Conservation (phyloP, 2,113 vertebrate genomes). For the Cyphomyrus discorhynchus region DNA sequence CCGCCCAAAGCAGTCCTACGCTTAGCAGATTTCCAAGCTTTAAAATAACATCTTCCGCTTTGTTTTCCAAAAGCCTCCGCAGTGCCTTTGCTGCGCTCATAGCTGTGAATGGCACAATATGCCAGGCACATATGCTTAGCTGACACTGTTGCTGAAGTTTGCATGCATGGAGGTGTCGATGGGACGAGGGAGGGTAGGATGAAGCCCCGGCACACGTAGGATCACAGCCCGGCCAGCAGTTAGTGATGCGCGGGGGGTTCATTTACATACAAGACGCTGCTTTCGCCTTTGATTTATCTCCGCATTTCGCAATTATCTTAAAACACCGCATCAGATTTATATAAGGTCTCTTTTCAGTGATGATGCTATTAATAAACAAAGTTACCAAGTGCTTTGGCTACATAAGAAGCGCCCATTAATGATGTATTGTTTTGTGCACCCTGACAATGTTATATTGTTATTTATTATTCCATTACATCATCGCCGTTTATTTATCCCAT, state of each 20-base stretch:
- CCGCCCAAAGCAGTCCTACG: not conserved
- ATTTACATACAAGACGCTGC: constrained; percentile 24
- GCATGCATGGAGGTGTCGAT: not conserved
- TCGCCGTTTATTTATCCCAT: constrained; percentile 32
- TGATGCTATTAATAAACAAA: constrained; percentile 30
- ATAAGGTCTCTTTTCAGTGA: constrained; percentile 25
- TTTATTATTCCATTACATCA: constrained; percentile 38
- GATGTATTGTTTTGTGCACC: constrained; percentile 39
- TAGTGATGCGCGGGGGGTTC: not conserved
- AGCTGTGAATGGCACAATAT: not conserved
- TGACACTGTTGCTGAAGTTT: not conserved
- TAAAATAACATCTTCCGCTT: not conserved
- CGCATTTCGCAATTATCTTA: constrained; percentile 25
- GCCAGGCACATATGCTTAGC: not conserved
- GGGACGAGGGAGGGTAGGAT: not conserved
- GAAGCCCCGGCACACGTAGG: not conserved
- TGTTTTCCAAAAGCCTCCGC: not conserved
- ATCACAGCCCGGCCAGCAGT: not conserved
- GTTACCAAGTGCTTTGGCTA: constrained; percentile 29
- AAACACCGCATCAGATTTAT: constrained; percentile 28
- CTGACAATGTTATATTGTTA: constrained; percentile 31
- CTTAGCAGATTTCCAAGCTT: not conserved
- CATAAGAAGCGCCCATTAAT: constrained; percentile 35
- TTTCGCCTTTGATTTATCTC: constrained; percentile 23
- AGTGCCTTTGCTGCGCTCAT: not conserved